Conservation (phyloP, 2,888 invertebrate species). For the Helleia helle region DNA sequence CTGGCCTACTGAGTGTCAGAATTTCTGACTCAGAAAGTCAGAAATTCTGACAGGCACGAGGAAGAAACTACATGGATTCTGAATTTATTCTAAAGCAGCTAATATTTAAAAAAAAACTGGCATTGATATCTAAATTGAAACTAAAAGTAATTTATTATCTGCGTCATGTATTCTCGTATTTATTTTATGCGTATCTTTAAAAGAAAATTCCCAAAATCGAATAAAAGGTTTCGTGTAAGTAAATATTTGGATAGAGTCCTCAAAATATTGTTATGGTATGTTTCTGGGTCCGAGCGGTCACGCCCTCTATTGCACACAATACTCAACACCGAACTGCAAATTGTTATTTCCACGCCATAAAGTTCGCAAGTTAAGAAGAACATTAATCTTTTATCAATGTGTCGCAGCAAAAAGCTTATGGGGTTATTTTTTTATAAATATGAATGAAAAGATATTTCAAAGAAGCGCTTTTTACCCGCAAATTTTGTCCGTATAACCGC, state of each 20-base stretch:
- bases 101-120: no score
- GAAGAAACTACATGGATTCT: no score
- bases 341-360: constrained; percentile 68
- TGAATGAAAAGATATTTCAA: no score
- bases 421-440: constrained; percentile 19
- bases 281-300: constrained; percentile 45
- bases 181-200: not conserved
- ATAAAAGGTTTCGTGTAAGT: constrained; percentile 48
- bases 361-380: constrained; percentile 47
- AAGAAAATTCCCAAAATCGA: constrained; percentile 1
- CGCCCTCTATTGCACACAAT: constrained; percentile 55
- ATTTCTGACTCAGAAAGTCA: no score
- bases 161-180: not conserved
- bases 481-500: no score
- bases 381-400: constrained; percentile 60
- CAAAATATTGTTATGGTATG: constrained; percentile 52
- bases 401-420: constrained; percentile 36
- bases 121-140: no score
- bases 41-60: no score
- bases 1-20: no score
- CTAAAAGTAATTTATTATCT: not conserved
- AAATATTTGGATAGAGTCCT: constrained; percentile 65
- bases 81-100: no score
- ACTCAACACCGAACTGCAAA: constrained; percentile 55
- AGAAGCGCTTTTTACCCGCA: no score